These are phyloP conservation scores for Drosophila orena DNA, from an alignment of 1,140 invertebrate genomes.

Conservation along the genomic window DNA sequence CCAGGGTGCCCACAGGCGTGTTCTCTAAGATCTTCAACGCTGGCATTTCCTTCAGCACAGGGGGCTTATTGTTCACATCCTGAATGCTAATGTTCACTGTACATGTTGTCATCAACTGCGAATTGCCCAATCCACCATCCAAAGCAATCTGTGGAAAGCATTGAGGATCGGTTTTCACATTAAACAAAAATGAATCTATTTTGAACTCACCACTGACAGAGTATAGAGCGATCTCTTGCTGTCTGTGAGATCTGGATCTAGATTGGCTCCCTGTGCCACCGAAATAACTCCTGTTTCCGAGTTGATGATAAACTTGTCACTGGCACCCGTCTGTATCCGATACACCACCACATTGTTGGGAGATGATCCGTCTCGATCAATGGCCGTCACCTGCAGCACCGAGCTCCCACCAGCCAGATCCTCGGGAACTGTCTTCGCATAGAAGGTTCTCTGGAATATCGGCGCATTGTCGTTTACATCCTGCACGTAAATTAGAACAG, in stretches of 20 bases:
- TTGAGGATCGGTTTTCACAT: no score
- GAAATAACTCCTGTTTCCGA: slow-evolving; percentile 92
- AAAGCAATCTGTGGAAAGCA: slow-evolving; percentile 87
- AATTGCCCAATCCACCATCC: slow-evolving; percentile 94
- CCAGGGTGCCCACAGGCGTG: slow-evolving; percentile 89
- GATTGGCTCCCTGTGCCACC: slow-evolving; percentile 93
- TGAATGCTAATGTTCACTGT: slow-evolving; percentile 93
- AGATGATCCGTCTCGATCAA: slow-evolving; percentile 93
- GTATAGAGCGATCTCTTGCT: slow-evolving; percentile 89
- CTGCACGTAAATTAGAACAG: slow-evolving; percentile 92
- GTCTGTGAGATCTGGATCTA: slow-evolving; percentile 95
- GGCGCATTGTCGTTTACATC: slow-evolving; percentile 95
- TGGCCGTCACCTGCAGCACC: slow-evolving; percentile 92
- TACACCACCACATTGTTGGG: slow-evolving; percentile 95
- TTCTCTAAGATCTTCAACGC: slow-evolving; percentile 89
- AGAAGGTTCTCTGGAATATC: slow-evolving; percentile 90
- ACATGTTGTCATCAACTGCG: slow-evolving; percentile 89
- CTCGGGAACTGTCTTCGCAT: slow-evolving; percentile 92
- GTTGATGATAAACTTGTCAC: slow-evolving; percentile 96
- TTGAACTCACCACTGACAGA: slow-evolving; percentile 87
- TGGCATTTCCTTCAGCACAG: slow-evolving; percentile 89
- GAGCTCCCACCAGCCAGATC: slow-evolving; percentile 92
- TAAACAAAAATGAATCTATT: not conserved
- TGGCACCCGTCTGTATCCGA: slow-evolving; percentile 93
- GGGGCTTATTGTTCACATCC: slow-evolving; percentile 96